Evolutionary conservation across 2,888 invertebrate genomes (phyloP).

Genomic region (Caenorhabditis angaria): DNA sequence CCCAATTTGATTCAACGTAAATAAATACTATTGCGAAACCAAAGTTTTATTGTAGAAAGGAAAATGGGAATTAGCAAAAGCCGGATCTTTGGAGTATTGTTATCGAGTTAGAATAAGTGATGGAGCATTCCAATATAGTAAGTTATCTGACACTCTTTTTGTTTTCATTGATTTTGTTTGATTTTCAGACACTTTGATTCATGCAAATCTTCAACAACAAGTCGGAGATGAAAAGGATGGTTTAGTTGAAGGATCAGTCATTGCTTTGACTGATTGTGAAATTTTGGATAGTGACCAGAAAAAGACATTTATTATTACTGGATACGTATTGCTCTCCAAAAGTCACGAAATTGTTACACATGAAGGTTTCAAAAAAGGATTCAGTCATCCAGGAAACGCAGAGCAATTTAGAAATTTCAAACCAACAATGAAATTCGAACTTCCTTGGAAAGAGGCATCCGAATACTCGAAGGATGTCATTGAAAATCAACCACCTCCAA

Average conservation of each 20-base stretch:
- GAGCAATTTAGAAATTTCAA: slow-evolving; percentile 17
- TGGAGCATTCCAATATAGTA: slow-evolving; percentile 34
- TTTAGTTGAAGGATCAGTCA: slow-evolving; percentile 28
- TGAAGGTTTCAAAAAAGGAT: background rate
- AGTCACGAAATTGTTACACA: slow-evolving; percentile 11
- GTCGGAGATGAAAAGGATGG: slow-evolving; percentile 13
- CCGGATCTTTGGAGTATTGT: slow-evolving; percentile 10
- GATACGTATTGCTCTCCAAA: slow-evolving; percentile 38
- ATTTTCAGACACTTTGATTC: slow-evolving; percentile 19
- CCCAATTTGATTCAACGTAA: background rate
- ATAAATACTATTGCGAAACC: slow-evolving; percentile 15
- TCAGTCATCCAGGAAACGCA: slow-evolving; percentile 28
- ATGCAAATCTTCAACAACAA: slow-evolving; percentile 16
- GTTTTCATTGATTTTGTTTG: too few relatives aligned
- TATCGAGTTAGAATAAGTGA: slow-evolving; percentile 30
- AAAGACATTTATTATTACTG: slow-evolving; percentile 27
- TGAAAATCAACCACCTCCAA: slow-evolving; percentile 36
- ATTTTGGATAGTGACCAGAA: slow-evolving; percentile 9
- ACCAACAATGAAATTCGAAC: slow-evolving; percentile 2
- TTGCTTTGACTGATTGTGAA: slow-evolving; percentile 24
- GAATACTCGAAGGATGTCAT: background rate
- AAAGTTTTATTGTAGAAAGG: slow-evolving; percentile 24
- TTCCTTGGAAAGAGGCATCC: background rate
- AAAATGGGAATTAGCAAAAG: slow-evolving; percentile 17
- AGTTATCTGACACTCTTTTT: background rate